A percentile compares a stretch with the other conserved stretches of the same genome.
Evolutionary conservation across 2,888 invertebrate species (phyloP).

Genomic region (Drosophila fulvimacula): DNA sequence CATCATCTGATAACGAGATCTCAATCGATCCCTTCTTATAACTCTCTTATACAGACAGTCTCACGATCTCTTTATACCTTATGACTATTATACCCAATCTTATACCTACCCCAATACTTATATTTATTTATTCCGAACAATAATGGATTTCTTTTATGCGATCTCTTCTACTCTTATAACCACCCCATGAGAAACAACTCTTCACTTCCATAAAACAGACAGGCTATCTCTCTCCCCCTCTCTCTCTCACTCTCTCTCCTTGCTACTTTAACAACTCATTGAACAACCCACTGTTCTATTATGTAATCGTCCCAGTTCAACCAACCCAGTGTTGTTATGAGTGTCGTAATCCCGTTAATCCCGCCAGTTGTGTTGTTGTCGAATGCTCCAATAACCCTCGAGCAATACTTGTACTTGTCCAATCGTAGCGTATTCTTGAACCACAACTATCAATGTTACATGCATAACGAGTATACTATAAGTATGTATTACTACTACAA

Average conservation of each 20-base stretch:
- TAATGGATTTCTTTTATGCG: too few species aligned
- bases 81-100: background rate
- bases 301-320: background rate
- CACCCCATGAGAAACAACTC: background rate
- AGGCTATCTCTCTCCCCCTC: background rate
- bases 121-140: too few species aligned
- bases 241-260: background rate
- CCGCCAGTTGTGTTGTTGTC: conserved; percentile 42
- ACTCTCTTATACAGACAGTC: too few species aligned
- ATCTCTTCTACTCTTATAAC: background rate
- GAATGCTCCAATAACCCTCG: conserved; percentile 18
- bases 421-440: conserved; percentile 47
- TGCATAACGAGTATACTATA: conserved; percentile 34
- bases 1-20: too few species aligned
- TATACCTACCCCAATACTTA: background rate
- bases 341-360: conserved; percentile 38
- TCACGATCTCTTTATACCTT: background rate
- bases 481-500: conserved; percentile 20
- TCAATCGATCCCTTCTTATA: too few species aligned
- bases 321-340: conserved; percentile 18
- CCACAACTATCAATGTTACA: conserved; percentile 40
- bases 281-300: conserved; percentile 15
- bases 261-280: background rate
- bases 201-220: background rate
- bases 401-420: conserved; percentile 41